phyloP scores from a whole-genome alignment of 2,113 vertebrate genomes.

The Prietella phreatophila region DNA sequence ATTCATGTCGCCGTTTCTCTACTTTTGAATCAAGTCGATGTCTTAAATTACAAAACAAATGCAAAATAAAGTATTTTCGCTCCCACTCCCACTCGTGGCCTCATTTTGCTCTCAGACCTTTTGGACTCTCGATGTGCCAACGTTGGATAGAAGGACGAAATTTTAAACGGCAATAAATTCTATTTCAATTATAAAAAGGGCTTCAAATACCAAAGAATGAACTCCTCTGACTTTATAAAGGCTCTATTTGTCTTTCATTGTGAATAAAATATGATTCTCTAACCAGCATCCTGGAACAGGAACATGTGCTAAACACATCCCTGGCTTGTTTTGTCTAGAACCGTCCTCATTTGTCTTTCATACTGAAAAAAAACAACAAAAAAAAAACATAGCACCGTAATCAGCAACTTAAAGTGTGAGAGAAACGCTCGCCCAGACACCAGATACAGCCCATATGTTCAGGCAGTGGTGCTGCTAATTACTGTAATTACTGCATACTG shows the following conservation, averaged over 20 bases:
- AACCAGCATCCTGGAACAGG: no score
- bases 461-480: slow-evolving; percentile 14
- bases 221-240: no score
- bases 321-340: background rate
- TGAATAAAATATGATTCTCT: background rate
- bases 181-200: background rate
- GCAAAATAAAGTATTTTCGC: background rate
- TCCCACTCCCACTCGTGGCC: no score
- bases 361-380: background rate
- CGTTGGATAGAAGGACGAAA: background rate
- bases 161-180: background rate
- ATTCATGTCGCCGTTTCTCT: background rate
- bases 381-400: background rate
- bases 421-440: no score
- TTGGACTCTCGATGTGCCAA: background rate
- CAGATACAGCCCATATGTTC: slow-evolving; percentile 15
- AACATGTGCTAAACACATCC: background rate
- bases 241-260: background rate
- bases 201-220: background rate
- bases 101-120: background rate
- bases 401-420: background rate
- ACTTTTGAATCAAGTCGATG: background rate
- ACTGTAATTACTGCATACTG: slow-evolving; percentile 34
- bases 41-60: background rate
- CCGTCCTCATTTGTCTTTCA: background rate